Evolutionary conservation across 1,140 invertebrate genomes (phyloP), one percentile per base, ranked within the genome.

Genomic region (Harpegnathos saltator): DNA sequence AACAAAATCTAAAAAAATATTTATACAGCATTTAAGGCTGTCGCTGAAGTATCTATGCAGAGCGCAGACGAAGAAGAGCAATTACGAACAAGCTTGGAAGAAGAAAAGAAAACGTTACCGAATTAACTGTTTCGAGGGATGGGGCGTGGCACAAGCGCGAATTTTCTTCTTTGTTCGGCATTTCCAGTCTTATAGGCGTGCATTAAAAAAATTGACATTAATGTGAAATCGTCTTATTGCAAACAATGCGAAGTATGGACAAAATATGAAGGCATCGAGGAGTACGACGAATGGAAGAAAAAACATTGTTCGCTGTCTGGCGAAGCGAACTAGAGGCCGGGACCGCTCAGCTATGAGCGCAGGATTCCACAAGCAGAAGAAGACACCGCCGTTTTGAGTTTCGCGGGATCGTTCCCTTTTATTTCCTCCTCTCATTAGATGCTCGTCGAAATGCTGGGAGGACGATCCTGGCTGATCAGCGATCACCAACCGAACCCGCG

Each of bases 1-100:
- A 1, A 62, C 11, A 17, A 62, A 62, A 33, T 62, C 5, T n/a
- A 33, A 11, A n/a, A 52, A 4, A 78, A 66, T 22, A 66, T 78
- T 66, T 33, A 52, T 66, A 15, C 15, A 33, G 74, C 74, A 38
- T 66, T 50, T 7, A 78, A 78, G 24, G 29, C 74, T 1, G 29
- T 78, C 15, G 74, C 74, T 2, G 50, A 66, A 54, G 33, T 66
- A 38, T 3, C 9, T 5, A 78, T 78, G n/a, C 65, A 56, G 38
- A 11, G 66, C 17, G 62, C 74, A 29, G 44, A 65, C 22, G 1
- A 78, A 66, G 74, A 78, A 58, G 61, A 75, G 52, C 38, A 78
- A n/a, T 5, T 66, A 26, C 65, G 74, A 17, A 65, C 17, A 15
- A 52, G 24, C 33, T 19, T 66, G 17, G 74, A 66, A 33, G 3